Evolutionary conservation across 2,797 vertebrate species (phyloP), one percentile per base, ranked within the genome.

Genomic region (Triplophysa yarkandensis): DNA sequence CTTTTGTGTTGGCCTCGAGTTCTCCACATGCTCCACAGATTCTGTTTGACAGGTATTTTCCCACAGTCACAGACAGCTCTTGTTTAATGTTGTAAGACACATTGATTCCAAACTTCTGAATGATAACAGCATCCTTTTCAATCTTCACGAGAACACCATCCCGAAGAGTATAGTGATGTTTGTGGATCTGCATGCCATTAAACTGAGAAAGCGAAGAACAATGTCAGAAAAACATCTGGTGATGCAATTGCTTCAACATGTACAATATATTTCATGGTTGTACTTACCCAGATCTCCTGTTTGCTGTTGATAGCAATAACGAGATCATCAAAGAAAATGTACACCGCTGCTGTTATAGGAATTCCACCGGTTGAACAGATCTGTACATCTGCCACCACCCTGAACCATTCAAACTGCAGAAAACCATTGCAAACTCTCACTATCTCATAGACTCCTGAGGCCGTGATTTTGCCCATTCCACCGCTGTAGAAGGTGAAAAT

Each of bases 401-500:
- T 84, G 83, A 93, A 93, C 78, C 88, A 85, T 17, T 83, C 81
- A 0, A 61, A 61, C 1, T 68, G 71, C 0, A 23, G 0, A 4
- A 77, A 60, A 0, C 7, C 74, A 1, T 43, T 16, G 57, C 86
- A 87, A 10, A 27, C 70, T 34, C 78, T 66, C 39, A 85, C 71
- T 2, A 88, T 23, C 34, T 90, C 90, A 65, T 92, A 95, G 0
- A 83, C 0, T 62, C 93, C 93, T 0, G 83, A 87, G 0, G 86
- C 86, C 71, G 88, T 87, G 81, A 95, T 86, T 62, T 82, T 63
- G 2, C 89, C 90, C 7, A n/a, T 61, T 4, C 4, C 11, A 0
- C 90, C 89, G 0, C 87, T 91, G 0, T 92, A 94, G 55, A 43
- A 84, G 48, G 83, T 44, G 0, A 93, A 91, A 68, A 36, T 70